Evolutionary conservation across 2,113 vertebrate species (phyloP).

Genomic region (Thymallus thymallus): DNA sequence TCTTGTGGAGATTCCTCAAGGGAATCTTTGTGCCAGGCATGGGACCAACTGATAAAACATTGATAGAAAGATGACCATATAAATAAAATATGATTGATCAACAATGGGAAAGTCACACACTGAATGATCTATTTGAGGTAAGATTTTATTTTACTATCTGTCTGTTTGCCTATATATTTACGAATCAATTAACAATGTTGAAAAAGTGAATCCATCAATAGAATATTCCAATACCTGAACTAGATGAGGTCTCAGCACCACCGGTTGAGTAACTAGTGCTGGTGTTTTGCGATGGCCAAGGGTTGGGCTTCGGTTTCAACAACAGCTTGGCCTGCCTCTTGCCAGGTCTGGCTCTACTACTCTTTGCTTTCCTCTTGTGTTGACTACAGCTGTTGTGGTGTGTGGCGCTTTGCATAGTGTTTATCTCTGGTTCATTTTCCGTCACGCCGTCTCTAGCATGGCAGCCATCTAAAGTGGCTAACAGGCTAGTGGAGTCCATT

Average conservation of each 20-base stretch:
- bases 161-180: too few relatives aligned
- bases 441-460: neutral
- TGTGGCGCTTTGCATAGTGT: neutral
- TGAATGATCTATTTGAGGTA: neutral
- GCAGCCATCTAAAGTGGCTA: neutral
- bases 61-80: neutral
- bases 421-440: neutral
- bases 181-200: too few relatives aligned
- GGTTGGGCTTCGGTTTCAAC: neutral
- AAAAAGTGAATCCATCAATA: neutral
- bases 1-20: constrained; percentile 50
- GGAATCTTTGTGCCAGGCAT: neutral
- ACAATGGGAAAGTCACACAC: neutral
- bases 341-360: neutral
- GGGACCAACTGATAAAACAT: constrained; percentile 9
- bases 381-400: neutral
- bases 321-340: constrained; percentile 3
- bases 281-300: neutral
- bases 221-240: neutral
- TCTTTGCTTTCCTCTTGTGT: neutral
- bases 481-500: constrained; percentile 46
- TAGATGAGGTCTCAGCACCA: neutral
- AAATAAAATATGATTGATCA: neutral
- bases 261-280: neutral
- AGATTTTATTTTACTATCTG: too few relatives aligned